Percentiles rank a stretch among this genome's conserved stretches.
phyloP scores from a whole-genome alignment of 2,888 invertebrate genomes.

The Hypena proboscidalis region DNA sequence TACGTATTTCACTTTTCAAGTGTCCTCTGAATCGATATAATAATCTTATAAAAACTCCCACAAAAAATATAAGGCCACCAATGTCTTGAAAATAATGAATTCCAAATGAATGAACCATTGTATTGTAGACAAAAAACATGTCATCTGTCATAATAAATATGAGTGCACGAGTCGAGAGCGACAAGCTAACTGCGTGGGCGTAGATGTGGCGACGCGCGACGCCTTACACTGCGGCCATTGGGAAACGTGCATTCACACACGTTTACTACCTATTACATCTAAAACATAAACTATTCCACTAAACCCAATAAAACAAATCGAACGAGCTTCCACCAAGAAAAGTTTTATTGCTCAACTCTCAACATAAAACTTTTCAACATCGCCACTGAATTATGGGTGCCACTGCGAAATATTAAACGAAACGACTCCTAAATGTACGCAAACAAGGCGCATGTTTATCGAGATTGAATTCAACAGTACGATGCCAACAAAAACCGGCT shows the following conservation, averaged over 20 bases:
- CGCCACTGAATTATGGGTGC: conserved; percentile 36
- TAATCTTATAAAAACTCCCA: too few species aligned
- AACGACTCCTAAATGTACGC: conserved; percentile 60
- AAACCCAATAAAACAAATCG: conserved; percentile 8
- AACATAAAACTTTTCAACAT: conserved; percentile 40
- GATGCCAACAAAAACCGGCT: conserved; percentile 72
- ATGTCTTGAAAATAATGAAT: too few species aligned
- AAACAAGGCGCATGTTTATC: conserved; percentile 67
- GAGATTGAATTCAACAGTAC: conserved; percentile 73
- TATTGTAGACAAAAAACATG: conserved; percentile 11
- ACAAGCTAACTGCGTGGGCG: conserved; percentile 35
- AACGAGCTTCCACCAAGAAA: conserved; percentile 1
- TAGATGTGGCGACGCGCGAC: conserved; percentile 39
- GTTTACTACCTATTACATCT: conserved; percentile 28
- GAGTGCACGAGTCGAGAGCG: conserved; percentile 37
- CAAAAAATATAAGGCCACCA: too few species aligned
- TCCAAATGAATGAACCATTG: conserved; percentile 5
- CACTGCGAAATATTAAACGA: conserved; percentile 45
- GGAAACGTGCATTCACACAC: conserved; percentile 34
- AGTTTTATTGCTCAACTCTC: conserved; percentile 8
- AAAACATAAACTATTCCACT: conserved; percentile 6
- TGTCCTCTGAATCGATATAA: too few species aligned
- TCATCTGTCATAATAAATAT: conserved; percentile 31
- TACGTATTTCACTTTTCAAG: too few species aligned
- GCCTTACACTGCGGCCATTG: conserved; percentile 37